Percentiles rank a stretch among this genome's conserved stretches.
Evolutionary conservation across 2,888 invertebrate species (phyloP).

Genomic region (Eucera pruinosa): DNA sequence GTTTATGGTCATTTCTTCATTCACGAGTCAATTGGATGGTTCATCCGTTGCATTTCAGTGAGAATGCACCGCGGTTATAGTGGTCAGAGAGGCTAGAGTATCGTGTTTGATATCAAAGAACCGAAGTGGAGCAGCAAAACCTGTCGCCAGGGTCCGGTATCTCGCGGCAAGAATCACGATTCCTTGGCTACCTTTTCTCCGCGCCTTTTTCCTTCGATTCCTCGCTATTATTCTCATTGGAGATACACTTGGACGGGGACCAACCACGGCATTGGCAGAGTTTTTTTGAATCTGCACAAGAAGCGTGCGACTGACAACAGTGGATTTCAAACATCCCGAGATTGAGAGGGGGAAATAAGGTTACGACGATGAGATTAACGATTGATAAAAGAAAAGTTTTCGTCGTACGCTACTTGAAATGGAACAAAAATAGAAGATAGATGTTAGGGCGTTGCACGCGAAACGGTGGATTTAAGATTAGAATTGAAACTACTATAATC

Average conservation of each 20-base stretch:
- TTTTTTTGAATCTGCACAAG: slow-evolving; percentile 8
- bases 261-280: slow-evolving; percentile 11
- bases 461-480: no score
- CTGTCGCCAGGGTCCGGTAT: slow-evolving; percentile 54
- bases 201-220: slow-evolving; percentile 12
- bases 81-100: slow-evolving; percentile 48
- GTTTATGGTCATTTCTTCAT: not conserved
- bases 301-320: slow-evolving; percentile 22
- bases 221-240: slow-evolving; percentile 19
- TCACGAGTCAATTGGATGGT: not conserved
- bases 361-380: not conserved
- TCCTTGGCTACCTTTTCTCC: slow-evolving; percentile 41
- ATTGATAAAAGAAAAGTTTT: slow-evolving; percentile 7
- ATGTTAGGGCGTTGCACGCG: no score
- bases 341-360: not conserved
- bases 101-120: slow-evolving; percentile 53
- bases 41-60: slow-evolving; percentile 15
- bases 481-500: no score
- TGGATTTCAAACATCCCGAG: not conserved
- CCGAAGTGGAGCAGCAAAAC: slow-evolving; percentile 58
- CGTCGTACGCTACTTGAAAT: not conserved
- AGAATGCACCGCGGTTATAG: slow-evolving; percentile 50
- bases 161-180: slow-evolving; percentile 60
- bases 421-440: no score
- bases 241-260: slow-evolving; percentile 31